Percentiles rank a stretch among this genome's conserved stretches.
Conservation (phyloP, 2,888 invertebrate genomes). For the Laspeyria flexula region DNA sequence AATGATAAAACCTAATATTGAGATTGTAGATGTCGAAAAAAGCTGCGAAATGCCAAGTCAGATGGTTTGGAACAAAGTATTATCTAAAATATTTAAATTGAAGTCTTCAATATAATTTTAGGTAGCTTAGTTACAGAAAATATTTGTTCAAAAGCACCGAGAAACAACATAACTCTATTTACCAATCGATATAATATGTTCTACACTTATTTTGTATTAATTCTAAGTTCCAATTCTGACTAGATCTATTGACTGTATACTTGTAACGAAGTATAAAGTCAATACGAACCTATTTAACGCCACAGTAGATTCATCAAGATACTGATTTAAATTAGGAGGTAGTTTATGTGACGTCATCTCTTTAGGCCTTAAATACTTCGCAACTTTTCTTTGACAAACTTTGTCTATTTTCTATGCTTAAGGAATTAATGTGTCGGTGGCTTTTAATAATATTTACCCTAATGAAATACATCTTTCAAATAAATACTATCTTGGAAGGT, state of each 20-base stretch:
- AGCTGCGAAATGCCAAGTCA: slow-evolving; percentile 81
- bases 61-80: slow-evolving; percentile 65
- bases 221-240: slow-evolving; percentile 81
- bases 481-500: slow-evolving; percentile 86
- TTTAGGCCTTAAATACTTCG: slow-evolving; percentile 69
- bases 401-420: slow-evolving; percentile 85
- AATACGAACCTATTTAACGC: slow-evolving; percentile 62
- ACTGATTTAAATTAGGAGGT: slow-evolving; percentile 83
- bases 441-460: slow-evolving; percentile 84
- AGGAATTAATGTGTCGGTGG: slow-evolving; percentile 87
- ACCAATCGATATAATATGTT: slow-evolving; percentile 26
- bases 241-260: slow-evolving; percentile 72
- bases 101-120: slow-evolving; percentile 15
- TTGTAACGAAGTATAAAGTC: slow-evolving; percentile 54
- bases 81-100: slow-evolving; percentile 18
- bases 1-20: slow-evolving; percentile 78
- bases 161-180: slow-evolving; percentile 14
- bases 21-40: slow-evolving; percentile 82
- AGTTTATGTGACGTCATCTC: slow-evolving; percentile 72
- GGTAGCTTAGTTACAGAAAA: slow-evolving; percentile 1
- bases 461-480: slow-evolving; percentile 85
- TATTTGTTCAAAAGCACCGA: slow-evolving; percentile 20
- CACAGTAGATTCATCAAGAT: slow-evolving; percentile 71
- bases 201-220: slow-evolving; percentile 45
- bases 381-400: slow-evolving; percentile 80